Evolutionary conservation across 2,113 vertebrate species (phyloP), one percentile per base, ranked within the genome.

Genomic region (Odobenus rosmarus): DNA sequence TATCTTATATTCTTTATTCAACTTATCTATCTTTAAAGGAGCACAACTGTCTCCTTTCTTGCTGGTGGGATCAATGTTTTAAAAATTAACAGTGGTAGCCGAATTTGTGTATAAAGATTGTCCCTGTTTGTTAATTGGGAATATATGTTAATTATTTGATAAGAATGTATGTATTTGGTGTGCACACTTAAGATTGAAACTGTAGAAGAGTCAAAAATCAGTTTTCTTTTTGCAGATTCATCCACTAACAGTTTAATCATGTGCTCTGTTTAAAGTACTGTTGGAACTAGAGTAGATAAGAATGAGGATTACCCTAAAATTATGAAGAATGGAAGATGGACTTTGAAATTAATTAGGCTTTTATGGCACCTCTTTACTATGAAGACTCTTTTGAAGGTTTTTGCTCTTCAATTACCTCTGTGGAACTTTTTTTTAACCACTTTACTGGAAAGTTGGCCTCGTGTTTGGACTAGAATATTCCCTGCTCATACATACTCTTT

Each of bases 101-200:
- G 0, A 85, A 31, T 7, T 59, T 84, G 1, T 93, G 36, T 95
- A 94, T 59, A 93, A 88, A 96, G 55, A 94, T 61, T 88, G 39
- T n/a, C 14, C 11, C 11, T 88, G 33, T 67, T 90, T 89, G 23
- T 67, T 93, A 49, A 91, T 96, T 97, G 74, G 88, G 80, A 88
- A 87, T 90, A 93, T 61, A 80, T 77, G 86, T 86, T 95, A 77
- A 95, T 87, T 97, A 88, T 79, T 96, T 88, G 81, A 51, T 93
- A 46, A 49, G 86, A 92, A 97, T 90, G 36, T 93, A n/a, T 74
- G 33, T 55, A n/a, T 49, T 62, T 92, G 79, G 13, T 72, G 64
- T 61, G 74, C 10, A 79, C 77, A 94, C 46, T 92, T 98, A 80
- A 97, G 89, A 98, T 95, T 97, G 67, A 96, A 97, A 86, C 21